Conservation (phyloP, 2,797 vertebrate genomes). For the Hydrolagus colliei region DNA sequence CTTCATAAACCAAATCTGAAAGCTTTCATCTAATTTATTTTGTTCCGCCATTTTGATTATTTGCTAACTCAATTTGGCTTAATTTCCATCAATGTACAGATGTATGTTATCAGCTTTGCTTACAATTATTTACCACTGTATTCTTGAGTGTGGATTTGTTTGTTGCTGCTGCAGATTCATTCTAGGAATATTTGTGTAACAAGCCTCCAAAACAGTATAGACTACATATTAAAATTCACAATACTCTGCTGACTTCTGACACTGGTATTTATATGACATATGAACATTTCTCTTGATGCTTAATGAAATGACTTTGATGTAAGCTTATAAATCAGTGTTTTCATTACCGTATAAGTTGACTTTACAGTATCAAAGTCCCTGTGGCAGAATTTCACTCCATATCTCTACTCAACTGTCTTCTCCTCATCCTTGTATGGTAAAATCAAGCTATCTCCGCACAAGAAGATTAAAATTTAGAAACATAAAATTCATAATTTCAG, state of each 20-base stretch:
- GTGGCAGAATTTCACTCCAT: neutral
- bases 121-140: neutral
- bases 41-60: neutral
- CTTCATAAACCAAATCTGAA: too few species aligned
- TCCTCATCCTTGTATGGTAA: neutral
- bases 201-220: neutral
- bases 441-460: neutral
- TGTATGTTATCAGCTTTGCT: neutral
- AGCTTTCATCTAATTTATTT: neutral
- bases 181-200: neutral
- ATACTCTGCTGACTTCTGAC: neutral
- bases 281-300: too few species aligned
- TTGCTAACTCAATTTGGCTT: neutral
- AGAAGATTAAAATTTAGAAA: neutral
- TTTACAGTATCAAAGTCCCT: too few species aligned
- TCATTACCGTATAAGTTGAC: too few species aligned
- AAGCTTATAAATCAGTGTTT: too few species aligned
- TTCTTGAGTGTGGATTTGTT: neutral
- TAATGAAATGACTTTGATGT: too few species aligned
- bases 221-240: neutral
- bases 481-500: neutral
- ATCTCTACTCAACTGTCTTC: conserved; percentile 1
- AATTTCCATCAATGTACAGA: neutral
- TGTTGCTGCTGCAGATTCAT: neutral
- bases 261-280: neutral